Evolutionary conservation across 2,888 invertebrate species (phyloP), one percentile per base, ranked within the genome.

Genomic region (Campoplex nolae): DNA sequence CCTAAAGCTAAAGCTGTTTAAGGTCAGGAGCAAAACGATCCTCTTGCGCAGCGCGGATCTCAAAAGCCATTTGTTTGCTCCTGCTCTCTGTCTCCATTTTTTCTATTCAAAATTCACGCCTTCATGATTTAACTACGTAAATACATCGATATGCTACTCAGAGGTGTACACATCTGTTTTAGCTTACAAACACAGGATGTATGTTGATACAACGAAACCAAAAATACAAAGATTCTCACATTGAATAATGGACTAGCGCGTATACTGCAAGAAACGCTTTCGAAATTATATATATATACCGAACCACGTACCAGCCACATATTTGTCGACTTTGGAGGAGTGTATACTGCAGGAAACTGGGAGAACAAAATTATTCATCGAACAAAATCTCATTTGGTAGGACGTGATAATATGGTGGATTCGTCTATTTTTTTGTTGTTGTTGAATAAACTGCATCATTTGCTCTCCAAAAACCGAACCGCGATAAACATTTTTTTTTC

Each of bases 61-160:
- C 13, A n/a, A 51, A 68, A 42, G 58, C 56, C 32, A 56, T 42
- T 79, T 79, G n/a, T 79, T 70, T 35, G 54, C 77, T 78, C 16
- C 68, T 32, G 62, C 32, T 62, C 62, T 58, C 28, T 13, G 58
- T 67, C 67, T 79, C 70, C n/a, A 73, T 38, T 23, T 28, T 67
- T 70, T 23, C 42, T 56, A 23, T 32, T 32, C 8, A 28, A 18
- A 62, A 65, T 32, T 58, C 62, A 48, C 62, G 74, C 67, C 67
- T 77, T 35, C 48, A 32, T 65, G 4, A 62, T 48, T 45, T 76
- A 42, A 48, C 48, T n/a, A 51, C 77, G 67, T 70, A 79, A 79
- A 79, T 79, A 79, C 78, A 56, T 42, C 42, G 56, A 78, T 78
- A 67, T 38, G 54, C 68, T 65, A 67, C 54, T 56, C 67, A 28